A percentile compares a stretch with the other conserved stretches of the same genome.
phyloP scores from a whole-genome alignment of 2,797 vertebrate genomes.

The Danio albolineatus region DNA sequence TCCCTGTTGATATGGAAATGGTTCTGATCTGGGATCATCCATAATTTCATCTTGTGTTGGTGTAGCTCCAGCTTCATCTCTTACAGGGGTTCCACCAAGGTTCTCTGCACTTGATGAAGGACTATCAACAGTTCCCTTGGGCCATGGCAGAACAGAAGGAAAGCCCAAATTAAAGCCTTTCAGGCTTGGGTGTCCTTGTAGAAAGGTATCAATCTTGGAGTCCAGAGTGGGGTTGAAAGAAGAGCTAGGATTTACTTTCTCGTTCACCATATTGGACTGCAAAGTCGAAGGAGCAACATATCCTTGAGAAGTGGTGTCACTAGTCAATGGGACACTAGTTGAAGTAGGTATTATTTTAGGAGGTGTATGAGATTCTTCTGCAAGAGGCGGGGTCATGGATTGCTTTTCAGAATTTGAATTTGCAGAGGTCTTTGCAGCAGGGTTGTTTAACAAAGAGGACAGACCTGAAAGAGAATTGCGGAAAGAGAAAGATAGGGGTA shows the following conservation, averaged over 20 bases:
- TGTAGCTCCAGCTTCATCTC: constrained; percentile 93
- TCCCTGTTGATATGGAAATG: constrained; percentile 53
- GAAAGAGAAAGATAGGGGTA: constrained; percentile 27
- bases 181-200: constrained; percentile 90
- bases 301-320: constrained; percentile 68
- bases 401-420: constrained; percentile 62
- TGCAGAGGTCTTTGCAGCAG: constrained; percentile 72
- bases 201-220: constrained; percentile 94
- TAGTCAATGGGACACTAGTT: constrained; percentile 64
- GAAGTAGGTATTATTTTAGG: constrained; percentile 59
- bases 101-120: constrained; percentile 82
- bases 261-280: constrained; percentile 72
- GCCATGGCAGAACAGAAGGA: constrained; percentile 69
- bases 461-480: constrained; percentile 75
- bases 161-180: constrained; percentile 87
- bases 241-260: constrained; percentile 54
- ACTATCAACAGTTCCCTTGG: constrained; percentile 64
- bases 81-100: constrained; percentile 90
- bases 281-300: constrained; percentile 54
- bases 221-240: constrained; percentile 83
- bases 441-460: constrained; percentile 86
- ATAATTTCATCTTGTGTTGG: constrained; percentile 98
- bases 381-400: constrained; percentile 55
- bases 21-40: constrained; percentile 84
- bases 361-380: constrained; percentile 52